phyloP scores from a whole-genome alignment of 2,797 vertebrate species.

The Adrianichthys oophorus region DNA sequence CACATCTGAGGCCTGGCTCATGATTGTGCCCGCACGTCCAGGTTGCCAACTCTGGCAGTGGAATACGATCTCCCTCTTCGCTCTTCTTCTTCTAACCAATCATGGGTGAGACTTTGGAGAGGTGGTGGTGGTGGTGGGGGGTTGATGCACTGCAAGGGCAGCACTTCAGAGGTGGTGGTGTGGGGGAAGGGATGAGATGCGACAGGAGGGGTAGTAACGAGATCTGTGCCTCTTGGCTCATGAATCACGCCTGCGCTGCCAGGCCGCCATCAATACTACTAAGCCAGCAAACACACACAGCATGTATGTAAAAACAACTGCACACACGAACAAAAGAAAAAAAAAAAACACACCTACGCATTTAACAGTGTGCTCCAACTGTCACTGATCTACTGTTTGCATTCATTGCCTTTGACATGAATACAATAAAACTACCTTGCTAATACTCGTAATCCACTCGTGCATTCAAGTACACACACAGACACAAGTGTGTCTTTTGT shows the following conservation, averaged over 20 bases:
- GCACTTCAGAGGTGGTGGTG: conserved; percentile 69
- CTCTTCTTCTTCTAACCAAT: conserved; percentile 56
- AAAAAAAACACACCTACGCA: conserved; percentile 34
- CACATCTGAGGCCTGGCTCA: conserved; percentile 51
- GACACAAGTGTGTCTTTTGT: conserved; percentile 30
- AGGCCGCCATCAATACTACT: conserved; percentile 56
- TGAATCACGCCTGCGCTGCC: conserved; percentile 65
- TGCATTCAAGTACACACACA: background rate
- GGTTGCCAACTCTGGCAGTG: conserved; percentile 58
- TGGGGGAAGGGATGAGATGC: conserved; percentile 25
- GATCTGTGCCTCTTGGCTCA: conserved; percentile 66
- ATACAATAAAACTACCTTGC: conserved; percentile 21
- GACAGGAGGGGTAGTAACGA: conserved; percentile 34
- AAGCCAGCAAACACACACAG: conserved; percentile 21
- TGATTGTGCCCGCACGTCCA: conserved; percentile 36
- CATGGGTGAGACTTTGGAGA: conserved; percentile 55
- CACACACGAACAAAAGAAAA: conserved; percentile 13
- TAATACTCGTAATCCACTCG: conserved; percentile 17
- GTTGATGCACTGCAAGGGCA: conserved; percentile 71
- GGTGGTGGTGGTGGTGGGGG: conserved; percentile 32
- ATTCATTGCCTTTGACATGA: conserved; percentile 26
- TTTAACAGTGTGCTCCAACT: conserved; percentile 30
- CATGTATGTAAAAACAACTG: conserved; percentile 18
- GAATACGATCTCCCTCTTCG: conserved; percentile 46
- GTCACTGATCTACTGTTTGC: conserved; percentile 43